phyloP scores from a whole-genome alignment of 2,888 invertebrate species.

The Tetramorium bicarinatum region DNA sequence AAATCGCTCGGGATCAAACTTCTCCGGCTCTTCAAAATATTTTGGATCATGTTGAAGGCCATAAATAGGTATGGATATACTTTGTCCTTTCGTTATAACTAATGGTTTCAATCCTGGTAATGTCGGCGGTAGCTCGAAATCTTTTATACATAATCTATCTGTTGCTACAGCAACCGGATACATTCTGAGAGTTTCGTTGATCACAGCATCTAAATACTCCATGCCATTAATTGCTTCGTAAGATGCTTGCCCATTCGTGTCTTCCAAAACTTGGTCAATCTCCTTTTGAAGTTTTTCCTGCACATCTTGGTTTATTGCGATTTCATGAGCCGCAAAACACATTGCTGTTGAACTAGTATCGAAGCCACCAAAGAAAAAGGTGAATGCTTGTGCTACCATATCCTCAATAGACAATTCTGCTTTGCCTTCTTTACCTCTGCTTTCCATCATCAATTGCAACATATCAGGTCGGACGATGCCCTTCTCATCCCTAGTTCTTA shows the following conservation, averaged over 20 bases:
- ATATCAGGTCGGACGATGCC: slow-evolving; percentile 70
- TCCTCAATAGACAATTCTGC: not conserved
- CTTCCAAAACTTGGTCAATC: not conserved
- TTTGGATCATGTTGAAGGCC: slow-evolving; percentile 83
- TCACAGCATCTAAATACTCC: slow-evolving; percentile 77
- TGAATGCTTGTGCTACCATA: not conserved
- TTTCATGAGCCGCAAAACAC: not conserved
- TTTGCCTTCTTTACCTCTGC: not conserved
- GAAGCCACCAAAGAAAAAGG: not conserved
- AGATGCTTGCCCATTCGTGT: not conserved
- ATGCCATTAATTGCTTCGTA: not conserved
- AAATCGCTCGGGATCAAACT: slow-evolving; percentile 86
- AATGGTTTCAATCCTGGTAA: slow-evolving; percentile 79
- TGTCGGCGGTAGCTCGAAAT: slow-evolving; percentile 82
- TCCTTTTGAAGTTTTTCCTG: not conserved
- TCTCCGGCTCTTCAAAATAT: slow-evolving; percentile 83
- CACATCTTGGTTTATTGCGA: not conserved
- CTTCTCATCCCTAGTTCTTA: slow-evolving; percentile 71
- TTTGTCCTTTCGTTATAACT: slow-evolving; percentile 78
- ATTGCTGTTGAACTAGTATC: not conserved
- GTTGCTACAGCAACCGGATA: slow-evolving; percentile 76
- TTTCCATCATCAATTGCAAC: not conserved
- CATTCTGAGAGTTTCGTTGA: slow-evolving; percentile 81
- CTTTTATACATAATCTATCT: slow-evolving; percentile 81
- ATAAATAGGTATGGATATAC: slow-evolving; percentile 81